phyloP scores from a whole-genome alignment of 2,113 vertebrate genomes.

The Hymenochirus boettgeri region DNA sequence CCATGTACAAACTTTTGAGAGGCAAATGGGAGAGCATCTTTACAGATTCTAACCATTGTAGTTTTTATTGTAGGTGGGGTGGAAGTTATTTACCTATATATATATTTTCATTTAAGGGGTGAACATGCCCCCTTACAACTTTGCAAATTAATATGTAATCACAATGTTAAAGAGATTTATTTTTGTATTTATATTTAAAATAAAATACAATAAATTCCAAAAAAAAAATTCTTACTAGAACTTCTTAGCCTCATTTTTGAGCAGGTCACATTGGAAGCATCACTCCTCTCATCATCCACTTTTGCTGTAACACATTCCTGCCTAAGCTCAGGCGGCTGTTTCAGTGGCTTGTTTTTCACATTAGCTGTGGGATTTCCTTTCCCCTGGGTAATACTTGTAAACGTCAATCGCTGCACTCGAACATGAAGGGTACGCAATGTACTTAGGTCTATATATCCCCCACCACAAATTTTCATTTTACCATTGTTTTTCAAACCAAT shows the following conservation, averaged over 20 bases:
- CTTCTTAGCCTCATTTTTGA: slow-evolving; percentile 9
- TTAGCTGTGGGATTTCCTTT: neutral
- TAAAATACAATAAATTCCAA: no score
- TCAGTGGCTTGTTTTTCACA: neutral
- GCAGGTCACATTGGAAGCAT: slow-evolving; percentile 17
- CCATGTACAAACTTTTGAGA: no score
- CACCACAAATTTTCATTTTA: neutral
- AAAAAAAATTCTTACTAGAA: slow-evolving; percentile 35
- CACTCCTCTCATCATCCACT: slow-evolving; percentile 16
- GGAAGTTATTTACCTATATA: no score
- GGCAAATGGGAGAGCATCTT: no score
- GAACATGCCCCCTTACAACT: no score
- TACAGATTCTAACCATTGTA: no score
- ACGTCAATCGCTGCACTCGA: neutral
- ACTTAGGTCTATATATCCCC: neutral
- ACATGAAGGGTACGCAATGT: neutral
- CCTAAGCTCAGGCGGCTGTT: neutral
- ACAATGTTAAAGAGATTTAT: no score
- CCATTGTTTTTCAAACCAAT: neutral
- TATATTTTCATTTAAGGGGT: no score
- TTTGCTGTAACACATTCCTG: neutral
- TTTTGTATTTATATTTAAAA: no score
- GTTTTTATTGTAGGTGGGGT: no score
- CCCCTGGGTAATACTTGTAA: neutral
- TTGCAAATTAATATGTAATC: no score